Evolutionary conservation across 2,797 vertebrate species (phyloP), one percentile per base, ranked within the genome.

Genomic region (Muraenolepis orangiensis): DNA sequence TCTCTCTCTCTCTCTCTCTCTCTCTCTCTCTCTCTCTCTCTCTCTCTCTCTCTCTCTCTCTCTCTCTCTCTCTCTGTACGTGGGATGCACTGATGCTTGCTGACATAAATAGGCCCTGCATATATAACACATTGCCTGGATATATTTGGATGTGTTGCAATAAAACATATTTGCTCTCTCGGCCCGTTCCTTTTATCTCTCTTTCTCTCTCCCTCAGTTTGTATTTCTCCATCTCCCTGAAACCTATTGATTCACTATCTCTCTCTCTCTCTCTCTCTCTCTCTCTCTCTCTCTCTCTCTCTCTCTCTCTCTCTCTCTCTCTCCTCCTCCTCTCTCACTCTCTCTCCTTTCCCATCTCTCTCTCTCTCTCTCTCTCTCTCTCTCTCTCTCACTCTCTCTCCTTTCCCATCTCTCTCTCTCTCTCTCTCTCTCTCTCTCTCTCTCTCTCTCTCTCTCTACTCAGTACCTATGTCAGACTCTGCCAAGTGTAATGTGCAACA

Each of bases 31-130:
- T 85, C 79, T 79, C 82, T 77, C 78, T 88, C 69, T 87, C 38
- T 91, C 77, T 85, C 81, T 87, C 87, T 88, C 84, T 85, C 79
- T 79, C 82, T 77, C 78, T 88, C 69, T 88, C 84, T 85, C 79
- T 79, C 82, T 77, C 78, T 88, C 69, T 87, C 38, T 91, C 77
- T 85, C 81, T 87, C 87, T 88, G 80, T 78, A 91, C 86, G 86
- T 88, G 88, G 87, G 86, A 91, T 90, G 89, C 81, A 72, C 90
- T 92, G 91, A 95, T 91, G 88, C 88, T 87, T 84, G 76, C 80
- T 93, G 93, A 93, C 92, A 93, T 89, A 94, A 93, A 92, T 92
- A 93, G 91, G 92, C 93, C 91, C 89, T 87, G 82, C 87, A 88
- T 88, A 89, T 93, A 92, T 92, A 93, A 91, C 90, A 89, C 88